Base-by-base conservation (phyloP, 2,113 vertebrate genomes). In the Paracanthobrama guichenoti region DNA sequence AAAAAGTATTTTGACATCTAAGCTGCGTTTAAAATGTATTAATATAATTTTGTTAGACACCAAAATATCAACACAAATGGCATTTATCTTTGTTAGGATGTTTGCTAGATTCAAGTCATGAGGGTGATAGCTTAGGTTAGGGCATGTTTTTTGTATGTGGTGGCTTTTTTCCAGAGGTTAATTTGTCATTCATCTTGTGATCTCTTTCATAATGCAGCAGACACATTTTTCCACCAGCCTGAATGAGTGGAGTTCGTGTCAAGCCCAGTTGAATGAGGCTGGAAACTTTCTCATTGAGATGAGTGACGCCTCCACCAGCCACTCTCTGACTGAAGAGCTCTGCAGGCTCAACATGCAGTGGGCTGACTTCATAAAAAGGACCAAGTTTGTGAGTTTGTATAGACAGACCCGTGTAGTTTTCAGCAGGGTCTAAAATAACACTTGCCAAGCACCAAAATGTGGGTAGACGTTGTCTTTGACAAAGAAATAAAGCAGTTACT, bases 301-400 rank as follows among this genome's bases (percentile, higher is more conserved):
- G 85, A 94, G 93, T 76, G 92, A 91, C 64, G 92, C 90, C 60
- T 90, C 92, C 26, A 90, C 94, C 79, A 92, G 92, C 44, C 89
- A 88, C 3, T 90, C 90, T 67, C 82, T 97, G 89, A 92, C 94
- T 53, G 94, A 90, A 76, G 94, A 96, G 87, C 89, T 97, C 87
- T 93, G 93, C 83, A 93, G 91, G 60, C 62, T 97, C 35, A 96
- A 96, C 88, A 93, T 90, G 88, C 94, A 93, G 90, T 96, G 96
- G 96, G 92, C 93, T 24, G 95, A 94, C 26, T 92, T 95, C 85
- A 91, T 96, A 86, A 93, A 95, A 81, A 94, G 89, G 86, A 87
- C 94, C 46, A 93, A 86, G 11, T 93, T 92, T 69, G 95, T 96
- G 91, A 95, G 95, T 93, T 31, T 57, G 57, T 24, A 79, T 24